Evolutionary conservation across 2,797 vertebrate species (phyloP).

Genomic region (Acropternis orthonyx): DNA sequence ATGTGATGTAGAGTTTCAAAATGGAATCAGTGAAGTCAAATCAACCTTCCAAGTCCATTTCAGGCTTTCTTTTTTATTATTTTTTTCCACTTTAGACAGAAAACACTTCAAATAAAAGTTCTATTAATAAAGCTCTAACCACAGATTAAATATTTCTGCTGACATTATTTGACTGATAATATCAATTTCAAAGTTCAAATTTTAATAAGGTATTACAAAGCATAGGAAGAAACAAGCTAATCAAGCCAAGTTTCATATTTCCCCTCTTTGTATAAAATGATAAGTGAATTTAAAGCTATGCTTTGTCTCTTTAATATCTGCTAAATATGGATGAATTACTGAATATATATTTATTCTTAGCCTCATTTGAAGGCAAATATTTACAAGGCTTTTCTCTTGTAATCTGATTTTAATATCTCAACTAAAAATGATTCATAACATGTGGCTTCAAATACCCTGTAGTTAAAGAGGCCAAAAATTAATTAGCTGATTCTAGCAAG

Average conservation of each 20-base stretch:
- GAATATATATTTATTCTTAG: slow-evolving; percentile 84
- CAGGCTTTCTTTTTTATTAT: slow-evolving; percentile 14
- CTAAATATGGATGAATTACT: slow-evolving; percentile 83
- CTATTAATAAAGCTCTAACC: slow-evolving; percentile 77
- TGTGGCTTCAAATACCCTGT: slow-evolving; percentile 72
- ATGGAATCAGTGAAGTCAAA: slow-evolving; percentile 24
- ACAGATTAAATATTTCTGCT: slow-evolving; percentile 80
- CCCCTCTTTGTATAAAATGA: slow-evolving; percentile 77
- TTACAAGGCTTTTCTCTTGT: slow-evolving; percentile 81
- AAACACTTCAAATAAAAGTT: slow-evolving; percentile 74
- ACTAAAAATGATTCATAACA: slow-evolving; percentile 80
- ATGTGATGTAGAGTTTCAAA: background rate
- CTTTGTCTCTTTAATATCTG: slow-evolving; percentile 82
- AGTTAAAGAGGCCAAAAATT: slow-evolving; percentile 79
- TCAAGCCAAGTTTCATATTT: slow-evolving; percentile 76
- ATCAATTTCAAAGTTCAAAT: slow-evolving; percentile 81
- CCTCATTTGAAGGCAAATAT: slow-evolving; percentile 83
- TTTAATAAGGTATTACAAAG: slow-evolving; percentile 82
- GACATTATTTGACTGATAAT: slow-evolving; percentile 79
- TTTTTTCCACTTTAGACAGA: slow-evolving; percentile 51
- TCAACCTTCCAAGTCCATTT: slow-evolving; percentile 43
- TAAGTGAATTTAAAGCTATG: slow-evolving; percentile 81
- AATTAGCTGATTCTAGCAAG: slow-evolving; percentile 77
- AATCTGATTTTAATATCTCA: slow-evolving; percentile 84
- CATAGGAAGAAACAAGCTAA: slow-evolving; percentile 80